These are phyloP conservation scores for Drosophila histrio DNA, from an alignment of 2,888 invertebrate species.

Conservation along the genomic window DNA sequence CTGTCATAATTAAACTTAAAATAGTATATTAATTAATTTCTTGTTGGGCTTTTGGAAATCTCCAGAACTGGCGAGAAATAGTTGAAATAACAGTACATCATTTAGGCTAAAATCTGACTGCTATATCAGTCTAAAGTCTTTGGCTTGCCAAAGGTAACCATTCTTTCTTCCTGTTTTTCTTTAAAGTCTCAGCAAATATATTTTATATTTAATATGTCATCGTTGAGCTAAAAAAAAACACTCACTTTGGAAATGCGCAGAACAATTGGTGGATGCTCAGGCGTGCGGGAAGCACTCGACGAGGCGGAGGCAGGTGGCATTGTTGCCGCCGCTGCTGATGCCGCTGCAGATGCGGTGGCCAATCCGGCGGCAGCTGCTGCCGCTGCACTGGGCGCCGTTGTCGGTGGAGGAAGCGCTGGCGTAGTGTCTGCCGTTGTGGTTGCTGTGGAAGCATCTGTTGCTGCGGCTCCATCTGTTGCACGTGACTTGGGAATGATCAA, in stretches of 20 bases:
- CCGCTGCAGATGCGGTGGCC: background rate
- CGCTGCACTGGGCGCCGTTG: constrained; percentile 56
- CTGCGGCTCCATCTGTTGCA: constrained; percentile 28
- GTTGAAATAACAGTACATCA: too few species aligned
- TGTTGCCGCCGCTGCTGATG: constrained; percentile 33
- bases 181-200: too few species aligned
- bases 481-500: constrained; percentile 84
- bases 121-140: too few species aligned
- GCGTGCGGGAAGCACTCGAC: constrained; percentile 76
- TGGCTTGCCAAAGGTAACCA: too few species aligned
- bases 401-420: constrained; percentile 61
- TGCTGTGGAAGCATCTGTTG: constrained; percentile 65
- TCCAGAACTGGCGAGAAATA: too few species aligned
- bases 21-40: too few species aligned
- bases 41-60: too few species aligned
- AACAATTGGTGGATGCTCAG: constrained; percentile 91
- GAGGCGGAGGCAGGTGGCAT: constrained; percentile 51
- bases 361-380: constrained; percentile 18
- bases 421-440: constrained; percentile 26
- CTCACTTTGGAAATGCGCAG: constrained; percentile 92
- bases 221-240: background rate
- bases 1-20: too few species aligned
- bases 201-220: too few species aligned
- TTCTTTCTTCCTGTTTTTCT: too few species aligned
- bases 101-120: too few species aligned